These are phyloP conservation scores for Camelus dromedarius DNA, from an alignment of 2,113 vertebrate genomes.

Conservation along the genomic window DNA sequence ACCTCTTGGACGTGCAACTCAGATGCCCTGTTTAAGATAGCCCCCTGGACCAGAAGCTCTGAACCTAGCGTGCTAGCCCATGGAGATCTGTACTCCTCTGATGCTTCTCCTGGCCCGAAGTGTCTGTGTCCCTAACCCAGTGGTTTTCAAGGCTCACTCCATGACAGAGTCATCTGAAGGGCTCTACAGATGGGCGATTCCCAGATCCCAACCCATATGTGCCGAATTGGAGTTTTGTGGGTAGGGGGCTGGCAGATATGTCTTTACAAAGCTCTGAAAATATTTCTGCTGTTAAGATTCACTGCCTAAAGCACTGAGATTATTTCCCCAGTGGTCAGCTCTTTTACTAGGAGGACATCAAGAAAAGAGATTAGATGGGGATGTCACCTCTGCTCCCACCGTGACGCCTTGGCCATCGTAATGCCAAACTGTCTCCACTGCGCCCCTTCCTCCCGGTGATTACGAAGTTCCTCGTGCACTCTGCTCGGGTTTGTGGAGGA, in stretches of 20 bases:
- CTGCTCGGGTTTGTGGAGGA: background rate
- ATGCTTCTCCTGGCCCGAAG: too few species aligned
- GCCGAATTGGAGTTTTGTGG: background rate
- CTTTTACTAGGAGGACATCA: background rate
- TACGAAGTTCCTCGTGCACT: accelerated
- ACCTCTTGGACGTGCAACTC: too few species aligned
- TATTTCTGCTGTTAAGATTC: background rate
- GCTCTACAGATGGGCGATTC: background rate
- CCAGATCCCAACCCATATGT: too few species aligned
- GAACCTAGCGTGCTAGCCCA: background rate
- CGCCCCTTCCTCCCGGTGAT: accelerated
- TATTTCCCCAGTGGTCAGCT: background rate
- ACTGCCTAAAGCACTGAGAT: background rate
- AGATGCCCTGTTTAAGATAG: background rate
- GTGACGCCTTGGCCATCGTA: background rate
- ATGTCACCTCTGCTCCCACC: background rate
- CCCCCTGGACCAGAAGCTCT: too few species aligned
- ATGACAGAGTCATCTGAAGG: background rate
- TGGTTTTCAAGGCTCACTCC: background rate
- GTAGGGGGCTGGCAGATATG: background rate
- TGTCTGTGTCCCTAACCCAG: background rate
- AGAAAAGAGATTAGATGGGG: background rate
- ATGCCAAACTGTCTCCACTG: background rate
- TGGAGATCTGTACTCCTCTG: background rate
- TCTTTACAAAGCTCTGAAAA: background rate